These are phyloP conservation scores for Otolemur crassicaudatus DNA, from an alignment of 2,797 vertebrate genomes.

Conservation along the genomic window DNA sequence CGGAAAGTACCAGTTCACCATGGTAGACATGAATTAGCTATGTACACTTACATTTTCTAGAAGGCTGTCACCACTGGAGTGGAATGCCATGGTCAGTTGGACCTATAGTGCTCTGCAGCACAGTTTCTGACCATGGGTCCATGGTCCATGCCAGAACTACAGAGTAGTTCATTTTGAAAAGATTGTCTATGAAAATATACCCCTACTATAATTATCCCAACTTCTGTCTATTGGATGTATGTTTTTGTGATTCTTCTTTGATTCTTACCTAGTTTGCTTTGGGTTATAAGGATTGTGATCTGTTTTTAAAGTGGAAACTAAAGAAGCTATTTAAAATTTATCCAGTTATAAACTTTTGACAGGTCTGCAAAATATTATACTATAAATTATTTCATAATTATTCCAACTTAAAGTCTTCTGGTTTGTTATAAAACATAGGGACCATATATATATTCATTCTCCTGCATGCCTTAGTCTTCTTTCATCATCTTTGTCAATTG, in stretches of 20 bases:
- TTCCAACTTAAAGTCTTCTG: neutral
- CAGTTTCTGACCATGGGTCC: too few relatives aligned
- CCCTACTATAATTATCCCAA: neutral
- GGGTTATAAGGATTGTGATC: neutral
- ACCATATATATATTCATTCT: too few relatives aligned
- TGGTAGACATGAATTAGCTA: too few relatives aligned
- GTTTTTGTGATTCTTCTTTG: neutral
- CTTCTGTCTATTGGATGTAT: neutral
- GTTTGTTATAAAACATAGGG: neutral
- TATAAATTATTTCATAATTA: neutral
- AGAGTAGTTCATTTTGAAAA: neutral
- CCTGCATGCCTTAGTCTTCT: neutral
- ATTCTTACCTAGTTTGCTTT: neutral
- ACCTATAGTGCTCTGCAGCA: fast-evolving
- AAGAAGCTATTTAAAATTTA: neutral
- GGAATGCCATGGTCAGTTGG: neutral
- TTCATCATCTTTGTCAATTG: neutral
- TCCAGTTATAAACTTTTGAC: neutral
- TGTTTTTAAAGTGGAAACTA: neutral
- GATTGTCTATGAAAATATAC: neutral
- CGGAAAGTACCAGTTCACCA: fast-evolving
- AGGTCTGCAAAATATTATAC: neutral
- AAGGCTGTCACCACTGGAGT: neutral
- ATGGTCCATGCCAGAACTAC: neutral
- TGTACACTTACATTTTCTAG: fast-evolving